phyloP scores from a whole-genome alignment of 1,140 invertebrate genomes.

The Parapsyche elsis region DNA sequence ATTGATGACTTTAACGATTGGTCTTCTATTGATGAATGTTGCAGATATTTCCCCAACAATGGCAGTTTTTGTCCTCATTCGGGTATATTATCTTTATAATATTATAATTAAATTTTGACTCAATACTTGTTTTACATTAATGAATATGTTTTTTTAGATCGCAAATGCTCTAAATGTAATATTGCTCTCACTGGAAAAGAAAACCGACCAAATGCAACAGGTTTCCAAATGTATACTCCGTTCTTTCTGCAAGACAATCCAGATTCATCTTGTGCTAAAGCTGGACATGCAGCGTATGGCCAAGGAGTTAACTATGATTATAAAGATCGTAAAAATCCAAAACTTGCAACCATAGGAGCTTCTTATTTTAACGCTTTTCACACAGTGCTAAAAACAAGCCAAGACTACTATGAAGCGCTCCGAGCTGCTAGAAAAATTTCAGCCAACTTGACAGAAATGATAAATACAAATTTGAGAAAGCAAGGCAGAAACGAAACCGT shows the following conservation, averaged over 20 bases:
- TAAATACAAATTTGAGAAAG: conserved; percentile 72
- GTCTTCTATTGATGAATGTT: conserved; percentile 72
- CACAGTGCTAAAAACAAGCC: conserved; percentile 89
- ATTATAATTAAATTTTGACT: not conserved
- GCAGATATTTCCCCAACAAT: conserved; percentile 70
- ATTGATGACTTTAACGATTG: conserved; percentile 97
- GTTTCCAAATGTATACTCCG: conserved; percentile 85
- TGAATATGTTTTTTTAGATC: conserved; percentile 54
- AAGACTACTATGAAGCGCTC: conserved; percentile 93
- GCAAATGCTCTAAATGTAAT: conserved; percentile 64
- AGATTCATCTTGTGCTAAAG: conserved; percentile 83
- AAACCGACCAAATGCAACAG: conserved; percentile 70
- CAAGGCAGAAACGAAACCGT: conserved; percentile 68
- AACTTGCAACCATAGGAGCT: conserved; percentile 68
- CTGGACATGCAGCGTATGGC: conserved; percentile 84
- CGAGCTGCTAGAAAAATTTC: conserved; percentile 82
- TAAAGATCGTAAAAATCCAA: conserved; percentile 59
- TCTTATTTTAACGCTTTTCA: conserved; percentile 97
- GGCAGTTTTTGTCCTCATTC: conserved; percentile 77
- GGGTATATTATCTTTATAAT: conserved; percentile 58
- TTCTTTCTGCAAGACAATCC: conserved; percentile 95
- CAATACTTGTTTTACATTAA: not conserved
- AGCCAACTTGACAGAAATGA: conserved; percentile 82
- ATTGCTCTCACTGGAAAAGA: conserved; percentile 65
- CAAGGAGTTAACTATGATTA: conserved; percentile 73